Evolutionary conservation across 2,797 vertebrate species (phyloP).

Genomic region (Liparis tanakae): DNA sequence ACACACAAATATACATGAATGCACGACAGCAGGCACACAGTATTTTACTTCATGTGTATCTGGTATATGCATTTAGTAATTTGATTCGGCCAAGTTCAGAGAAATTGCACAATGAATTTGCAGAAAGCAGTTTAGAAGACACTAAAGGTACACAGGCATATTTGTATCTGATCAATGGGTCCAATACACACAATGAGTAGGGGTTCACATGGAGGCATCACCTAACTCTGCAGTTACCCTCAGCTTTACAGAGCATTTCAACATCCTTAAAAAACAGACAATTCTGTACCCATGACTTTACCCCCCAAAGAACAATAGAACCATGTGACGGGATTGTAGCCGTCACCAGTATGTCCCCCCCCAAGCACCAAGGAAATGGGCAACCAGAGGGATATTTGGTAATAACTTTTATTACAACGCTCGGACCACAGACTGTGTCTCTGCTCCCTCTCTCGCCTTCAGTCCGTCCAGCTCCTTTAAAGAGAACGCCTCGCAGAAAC

Average conservation of each 20-base stretch:
- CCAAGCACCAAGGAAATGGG: too few relatives aligned
- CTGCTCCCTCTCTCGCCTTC: too few relatives aligned
- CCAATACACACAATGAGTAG: background rate
- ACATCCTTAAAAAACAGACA: background rate
- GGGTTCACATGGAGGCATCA: background rate
- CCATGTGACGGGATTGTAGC: too few relatives aligned
- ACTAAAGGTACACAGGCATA: constrained; percentile 1
- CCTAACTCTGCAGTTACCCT: background rate
- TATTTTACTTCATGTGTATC: background rate
- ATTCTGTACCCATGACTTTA: too few relatives aligned
- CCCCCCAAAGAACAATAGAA: too few relatives aligned
- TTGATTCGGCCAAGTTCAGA: constrained; percentile 14
- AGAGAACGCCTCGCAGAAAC: too few relatives aligned
- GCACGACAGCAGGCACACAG: background rate
- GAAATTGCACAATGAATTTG: background rate
- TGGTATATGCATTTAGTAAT: background rate
- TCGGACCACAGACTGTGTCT: too few relatives aligned
- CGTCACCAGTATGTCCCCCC: too few relatives aligned
- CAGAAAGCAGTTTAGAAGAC: constrained; percentile 5
- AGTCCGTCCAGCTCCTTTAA: too few relatives aligned
- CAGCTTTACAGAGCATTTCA: background rate
- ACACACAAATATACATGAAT: constrained; percentile 2
- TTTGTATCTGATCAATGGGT: background rate
- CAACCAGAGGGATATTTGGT: too few relatives aligned
- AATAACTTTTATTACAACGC: too few relatives aligned